phyloP scores from a whole-genome alignment of 1,140 invertebrate species.

The Drosophila tropicalis region DNA sequence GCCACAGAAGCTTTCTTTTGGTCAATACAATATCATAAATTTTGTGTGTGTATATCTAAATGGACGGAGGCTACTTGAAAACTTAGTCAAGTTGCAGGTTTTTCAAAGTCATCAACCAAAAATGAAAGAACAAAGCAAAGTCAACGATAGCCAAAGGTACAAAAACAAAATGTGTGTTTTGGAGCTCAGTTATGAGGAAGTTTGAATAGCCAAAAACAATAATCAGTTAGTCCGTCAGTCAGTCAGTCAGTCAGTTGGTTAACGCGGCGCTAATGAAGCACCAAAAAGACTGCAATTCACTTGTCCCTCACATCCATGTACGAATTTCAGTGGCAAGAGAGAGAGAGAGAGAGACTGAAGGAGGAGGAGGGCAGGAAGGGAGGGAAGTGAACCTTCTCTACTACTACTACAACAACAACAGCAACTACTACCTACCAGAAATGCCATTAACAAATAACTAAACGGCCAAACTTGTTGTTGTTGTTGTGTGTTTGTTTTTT shows the following conservation, averaged over 20 bases:
- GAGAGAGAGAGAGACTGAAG: too few relatives aligned
- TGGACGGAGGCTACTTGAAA: neutral
- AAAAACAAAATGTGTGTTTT: neutral
- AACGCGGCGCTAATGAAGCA: slow-evolving; percentile 43
- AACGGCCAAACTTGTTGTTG: slow-evolving; percentile 26
- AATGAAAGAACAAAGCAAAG: slow-evolving; percentile 21
- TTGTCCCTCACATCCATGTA: slow-evolving; percentile 14
- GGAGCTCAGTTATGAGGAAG: slow-evolving; percentile 39
- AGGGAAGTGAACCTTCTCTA: slow-evolving; percentile 14
- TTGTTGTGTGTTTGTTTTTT: neutral
- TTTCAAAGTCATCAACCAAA: slow-evolving; percentile 27
- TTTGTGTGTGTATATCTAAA: too few relatives aligned
- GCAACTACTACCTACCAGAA: neutral
- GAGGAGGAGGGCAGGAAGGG: neutral
- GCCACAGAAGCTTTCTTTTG: neutral
- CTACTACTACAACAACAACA: neutral
- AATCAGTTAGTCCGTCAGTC: slow-evolving; percentile 32
- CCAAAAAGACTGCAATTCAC: slow-evolving; percentile 14
- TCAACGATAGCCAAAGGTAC: slow-evolving; percentile 26
- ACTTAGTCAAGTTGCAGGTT: slow-evolving; percentile 38
- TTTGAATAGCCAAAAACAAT: slow-evolving; percentile 13
- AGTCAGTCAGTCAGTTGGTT: slow-evolving; percentile 25
- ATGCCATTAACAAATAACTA: slow-evolving; percentile 27
- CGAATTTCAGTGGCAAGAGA: neutral
- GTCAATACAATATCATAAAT: neutral